These are phyloP conservation scores for Micromussa lordhowensis DNA, from an alignment of 92 coral and sea anemone species.

Conservation along the genomic window DNA sequence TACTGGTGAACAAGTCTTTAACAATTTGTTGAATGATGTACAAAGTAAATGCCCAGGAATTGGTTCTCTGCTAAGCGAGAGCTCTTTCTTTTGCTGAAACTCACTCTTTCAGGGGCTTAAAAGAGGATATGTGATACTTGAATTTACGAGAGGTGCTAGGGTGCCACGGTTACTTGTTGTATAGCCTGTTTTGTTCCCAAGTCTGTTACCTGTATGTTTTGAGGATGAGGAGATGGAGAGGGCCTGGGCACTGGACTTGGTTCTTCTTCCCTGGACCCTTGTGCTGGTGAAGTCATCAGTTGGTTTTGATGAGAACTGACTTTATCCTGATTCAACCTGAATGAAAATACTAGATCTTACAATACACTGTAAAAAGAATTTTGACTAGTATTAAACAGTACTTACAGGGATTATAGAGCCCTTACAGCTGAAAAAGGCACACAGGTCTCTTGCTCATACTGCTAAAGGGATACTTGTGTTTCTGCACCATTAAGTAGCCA, in stretches of 20 bases:
- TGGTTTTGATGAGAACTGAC: background rate
- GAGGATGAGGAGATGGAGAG: slow-evolving; percentile 88
- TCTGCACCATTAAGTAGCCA: too few relatives aligned
- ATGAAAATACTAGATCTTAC: too few relatives aligned
- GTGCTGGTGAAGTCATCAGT: background rate
- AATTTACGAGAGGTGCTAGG: background rate
- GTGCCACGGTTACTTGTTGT: background rate
- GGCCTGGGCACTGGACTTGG: slow-evolving; percentile 75
- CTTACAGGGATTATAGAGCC: slow-evolving; percentile 17
- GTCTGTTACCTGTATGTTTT: slow-evolving; percentile 65
- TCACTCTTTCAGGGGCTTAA: background rate
- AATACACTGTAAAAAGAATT: too few relatives aligned
- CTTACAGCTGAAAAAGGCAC: too few relatives aligned
- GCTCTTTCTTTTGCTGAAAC: background rate
- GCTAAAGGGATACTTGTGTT: too few relatives aligned
- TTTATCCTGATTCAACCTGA: slow-evolving; percentile 26
- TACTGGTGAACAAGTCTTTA: too few relatives aligned
- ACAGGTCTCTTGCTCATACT: too few relatives aligned
- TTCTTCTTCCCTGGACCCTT: slow-evolving; percentile 32
- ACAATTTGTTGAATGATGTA: background rate
- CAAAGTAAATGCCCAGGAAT: background rate
- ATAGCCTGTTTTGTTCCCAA: background rate
- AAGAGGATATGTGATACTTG: background rate
- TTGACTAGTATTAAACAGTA: background rate
- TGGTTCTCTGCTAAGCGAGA: background rate